These are phyloP conservation scores for Oryzias melastigma DNA, from an alignment of 2,113 vertebrate genomes.

Conservation along the genomic window DNA sequence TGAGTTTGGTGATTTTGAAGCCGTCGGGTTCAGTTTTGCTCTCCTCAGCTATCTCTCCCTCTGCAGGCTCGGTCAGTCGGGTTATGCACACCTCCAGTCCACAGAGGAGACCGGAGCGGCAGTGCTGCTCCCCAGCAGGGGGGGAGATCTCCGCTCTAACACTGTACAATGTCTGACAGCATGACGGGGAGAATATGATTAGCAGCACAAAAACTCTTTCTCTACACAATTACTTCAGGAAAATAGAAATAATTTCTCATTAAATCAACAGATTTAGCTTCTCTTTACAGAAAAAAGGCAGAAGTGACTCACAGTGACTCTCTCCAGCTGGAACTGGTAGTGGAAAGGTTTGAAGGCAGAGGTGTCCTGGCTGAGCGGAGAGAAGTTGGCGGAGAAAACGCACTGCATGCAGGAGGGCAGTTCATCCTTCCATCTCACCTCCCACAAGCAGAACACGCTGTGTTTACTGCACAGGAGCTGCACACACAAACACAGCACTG, in stretches of 20 bases:
- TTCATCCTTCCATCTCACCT: conserved; percentile 85
- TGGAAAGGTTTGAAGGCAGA: conserved; percentile 84
- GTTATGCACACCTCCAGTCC: conserved; percentile 89
- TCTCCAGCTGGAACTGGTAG: conserved; percentile 89
- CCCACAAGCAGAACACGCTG: conserved; percentile 92
- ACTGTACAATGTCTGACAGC: conserved; percentile 85
- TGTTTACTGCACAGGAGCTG: conserved; percentile 87
- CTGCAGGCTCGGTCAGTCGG: conserved; percentile 82
- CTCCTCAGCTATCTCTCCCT: conserved; percentile 86
- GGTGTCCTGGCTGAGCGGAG: conserved; percentile 75
- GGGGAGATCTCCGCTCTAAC: conserved; percentile 87
- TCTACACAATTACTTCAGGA: no score
- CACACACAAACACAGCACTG: background rate
- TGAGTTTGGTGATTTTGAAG: conserved; percentile 86
- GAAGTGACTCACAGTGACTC: conserved; percentile 84
- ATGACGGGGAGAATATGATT: background rate
- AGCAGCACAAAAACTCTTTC: no score
- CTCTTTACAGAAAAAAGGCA: background rate
- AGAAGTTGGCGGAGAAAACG: conserved; percentile 87
- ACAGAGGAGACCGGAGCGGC: conserved; percentile 89
- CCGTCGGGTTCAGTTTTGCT: conserved; percentile 82
- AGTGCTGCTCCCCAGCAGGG: conserved; percentile 80
- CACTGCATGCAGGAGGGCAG: conserved; percentile 84
- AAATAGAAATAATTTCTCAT: no score
- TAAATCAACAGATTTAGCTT: background rate